Evolutionary conservation across 2,113 vertebrate genomes (phyloP), one percentile per base, ranked within the genome.

Genomic region (Chascanopsetta lugubris): DNA sequence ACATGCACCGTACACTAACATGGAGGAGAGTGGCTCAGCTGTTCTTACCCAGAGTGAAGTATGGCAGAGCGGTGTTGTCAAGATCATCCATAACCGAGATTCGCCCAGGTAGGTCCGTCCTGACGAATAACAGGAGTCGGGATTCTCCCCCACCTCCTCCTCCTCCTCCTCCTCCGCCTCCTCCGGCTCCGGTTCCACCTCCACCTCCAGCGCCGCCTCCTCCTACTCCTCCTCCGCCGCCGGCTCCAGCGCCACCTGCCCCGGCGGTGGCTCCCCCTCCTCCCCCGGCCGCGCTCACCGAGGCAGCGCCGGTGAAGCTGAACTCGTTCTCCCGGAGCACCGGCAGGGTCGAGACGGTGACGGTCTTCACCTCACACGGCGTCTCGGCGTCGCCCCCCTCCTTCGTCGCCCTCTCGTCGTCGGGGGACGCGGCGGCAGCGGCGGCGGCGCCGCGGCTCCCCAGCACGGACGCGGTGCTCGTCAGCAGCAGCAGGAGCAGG

Each of bases 31-130:
- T 0, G 49, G 30, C 65, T 58, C 43, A 79, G 76, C 65, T 59
- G 63, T 61, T 69, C 94, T 94, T 93, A 99, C 97, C 96, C 75
- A 99, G 94, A 32, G 95, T 96, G 93, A 99, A 99, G 94, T 96
- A 99, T 61, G 97, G 97, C 81, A 98, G 95, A 90, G 97, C 97
- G 3, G 97, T 98, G 93, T 98, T 99, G 91, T 98, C 96, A 88
- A 99, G 94, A 91, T 98, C 97, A 92, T 99, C 97, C 92, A 95
- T 94, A 68, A 99, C 96, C 29, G 96, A 94, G 82, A 99, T 94
- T 91, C 93, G 92, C 75, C 96, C 97, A 32, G 97, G 96, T 84
- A 97, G 91, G 90, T 99, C 97, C 77, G 93, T 97, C 76, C 96
- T 93, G 86, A 99, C 95, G 91, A 98, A 96, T 80, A 99, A 92